Percentiles rank a stretch among this genome's conserved stretches.
Conservation (phyloP, 2,888 invertebrate species). For the Acanthosepion lycidas region DNA sequence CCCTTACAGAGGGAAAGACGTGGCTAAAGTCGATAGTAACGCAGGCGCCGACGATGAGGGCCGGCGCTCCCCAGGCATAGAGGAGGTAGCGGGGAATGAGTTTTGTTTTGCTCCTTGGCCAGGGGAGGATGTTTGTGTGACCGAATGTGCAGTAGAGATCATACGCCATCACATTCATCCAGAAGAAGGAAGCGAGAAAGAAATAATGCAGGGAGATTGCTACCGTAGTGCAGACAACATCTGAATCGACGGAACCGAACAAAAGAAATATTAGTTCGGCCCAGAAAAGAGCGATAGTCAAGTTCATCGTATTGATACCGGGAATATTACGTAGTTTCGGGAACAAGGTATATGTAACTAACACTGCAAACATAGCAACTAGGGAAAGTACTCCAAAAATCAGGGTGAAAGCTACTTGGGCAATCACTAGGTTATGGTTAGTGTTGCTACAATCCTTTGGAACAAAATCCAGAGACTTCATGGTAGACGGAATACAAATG, state of each 20-base stretch:
- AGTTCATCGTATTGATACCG: slow-evolving; percentile 73
- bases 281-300: slow-evolving; percentile 69
- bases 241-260: slow-evolving; percentile 54
- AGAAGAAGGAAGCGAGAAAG: slow-evolving; percentile 81
- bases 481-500: slow-evolving; percentile 59
- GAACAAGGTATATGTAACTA: slow-evolving; percentile 72
- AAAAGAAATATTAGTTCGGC: slow-evolving; percentile 71
- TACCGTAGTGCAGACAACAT: slow-evolving; percentile 76
- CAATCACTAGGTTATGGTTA: slow-evolving; percentile 55
- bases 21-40: slow-evolving; percentile 67
- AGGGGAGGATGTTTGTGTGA: slow-evolving; percentile 73
- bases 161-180: slow-evolving; percentile 82
- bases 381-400: slow-evolving; percentile 68
- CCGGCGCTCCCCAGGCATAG: slow-evolving; percentile 82
- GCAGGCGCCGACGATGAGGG: slow-evolving; percentile 75
- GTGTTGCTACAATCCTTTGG: slow-evolving; percentile 56
- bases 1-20: slow-evolving; percentile 54
- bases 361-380: slow-evolving; percentile 65
- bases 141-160: slow-evolving; percentile 74
- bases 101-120: slow-evolving; percentile 60
- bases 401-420: slow-evolving; percentile 63
- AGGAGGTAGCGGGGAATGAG: slow-evolving; percentile 75
- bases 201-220: slow-evolving; percentile 81
- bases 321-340: slow-evolving; percentile 72
- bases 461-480: neutral